Conservation (phyloP, 2,113 vertebrate genomes). For the Barnardius zonarius region DNA sequence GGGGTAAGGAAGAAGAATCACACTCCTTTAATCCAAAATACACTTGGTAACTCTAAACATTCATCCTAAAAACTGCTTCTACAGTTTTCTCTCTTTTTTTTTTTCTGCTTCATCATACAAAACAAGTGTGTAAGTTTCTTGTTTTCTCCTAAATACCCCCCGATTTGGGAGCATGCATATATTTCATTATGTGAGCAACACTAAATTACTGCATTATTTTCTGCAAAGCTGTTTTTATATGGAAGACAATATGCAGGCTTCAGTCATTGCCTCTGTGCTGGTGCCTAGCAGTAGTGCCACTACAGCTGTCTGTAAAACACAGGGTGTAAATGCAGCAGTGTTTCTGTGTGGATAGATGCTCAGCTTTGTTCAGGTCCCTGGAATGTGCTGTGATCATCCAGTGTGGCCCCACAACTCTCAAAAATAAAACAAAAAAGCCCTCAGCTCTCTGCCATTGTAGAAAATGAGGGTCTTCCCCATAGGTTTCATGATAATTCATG, state of each 20-base stretch:
- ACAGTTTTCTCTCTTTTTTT: conserved; percentile 44
- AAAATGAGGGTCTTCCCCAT: not conserved
- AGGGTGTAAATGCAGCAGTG: not conserved
- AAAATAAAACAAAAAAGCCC: not conserved
- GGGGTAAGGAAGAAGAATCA: conserved; percentile 64
- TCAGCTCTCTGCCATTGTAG: not conserved
- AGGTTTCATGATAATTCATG: not conserved
- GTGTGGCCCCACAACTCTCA: not conserved
- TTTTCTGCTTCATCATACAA: conserved; percentile 62
- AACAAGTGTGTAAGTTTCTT: conserved; percentile 67
- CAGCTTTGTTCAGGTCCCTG: not conserved
- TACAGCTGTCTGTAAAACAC: not conserved
- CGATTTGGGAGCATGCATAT: conserved; percentile 27
- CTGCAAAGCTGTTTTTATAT: conserved; percentile 30
- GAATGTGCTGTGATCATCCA: not conserved
- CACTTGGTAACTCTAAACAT: conserved; percentile 21
- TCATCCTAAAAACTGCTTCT: conserved; percentile 55
- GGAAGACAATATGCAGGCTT: not conserved
- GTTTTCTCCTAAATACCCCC: conserved; percentile 38
- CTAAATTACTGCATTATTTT: conserved; percentile 36
- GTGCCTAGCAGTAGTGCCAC: not conserved
- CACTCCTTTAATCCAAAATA: conserved; percentile 41
- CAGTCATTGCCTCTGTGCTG: not conserved
- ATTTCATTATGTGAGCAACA: conserved; percentile 42
- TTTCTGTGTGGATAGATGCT: not conserved